Percentiles rank a stretch among this genome's conserved stretches.
These are phyloP conservation scores for Drosophila gaucha DNA, from an alignment of 2,888 invertebrate species.

Conservation along the genomic window DNA sequence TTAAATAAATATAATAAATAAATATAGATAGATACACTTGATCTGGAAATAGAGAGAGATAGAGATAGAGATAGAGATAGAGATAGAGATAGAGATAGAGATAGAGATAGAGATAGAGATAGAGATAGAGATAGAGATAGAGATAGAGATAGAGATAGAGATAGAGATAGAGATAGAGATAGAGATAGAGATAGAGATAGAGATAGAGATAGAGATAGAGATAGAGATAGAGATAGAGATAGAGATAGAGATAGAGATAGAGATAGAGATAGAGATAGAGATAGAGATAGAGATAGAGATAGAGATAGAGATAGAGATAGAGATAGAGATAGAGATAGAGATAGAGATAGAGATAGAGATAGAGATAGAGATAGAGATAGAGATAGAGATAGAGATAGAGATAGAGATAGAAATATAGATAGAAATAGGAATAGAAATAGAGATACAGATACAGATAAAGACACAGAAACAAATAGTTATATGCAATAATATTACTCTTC, in stretches of 20 bases:
- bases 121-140: neutral
- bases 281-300: neutral
- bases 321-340: neutral
- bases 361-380: neutral
- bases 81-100: neutral
- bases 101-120: neutral
- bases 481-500: neutral
- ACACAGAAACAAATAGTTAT: too few relatives aligned
- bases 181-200: neutral
- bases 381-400: neutral
- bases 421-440: neutral
- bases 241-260: neutral
- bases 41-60: neutral
- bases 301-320: neutral
- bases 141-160: neutral
- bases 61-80: neutral
- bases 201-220: neutral
- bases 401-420: neutral
- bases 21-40: neutral
- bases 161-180: neutral
- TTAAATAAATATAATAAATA: neutral
- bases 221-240: neutral
- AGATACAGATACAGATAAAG: neutral
- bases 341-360: neutral
- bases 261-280: neutral